Percentiles rank a stretch among this genome's conserved stretches.
phyloP scores from a whole-genome alignment of 2,113 vertebrate species.

The Silurus glanis region DNA sequence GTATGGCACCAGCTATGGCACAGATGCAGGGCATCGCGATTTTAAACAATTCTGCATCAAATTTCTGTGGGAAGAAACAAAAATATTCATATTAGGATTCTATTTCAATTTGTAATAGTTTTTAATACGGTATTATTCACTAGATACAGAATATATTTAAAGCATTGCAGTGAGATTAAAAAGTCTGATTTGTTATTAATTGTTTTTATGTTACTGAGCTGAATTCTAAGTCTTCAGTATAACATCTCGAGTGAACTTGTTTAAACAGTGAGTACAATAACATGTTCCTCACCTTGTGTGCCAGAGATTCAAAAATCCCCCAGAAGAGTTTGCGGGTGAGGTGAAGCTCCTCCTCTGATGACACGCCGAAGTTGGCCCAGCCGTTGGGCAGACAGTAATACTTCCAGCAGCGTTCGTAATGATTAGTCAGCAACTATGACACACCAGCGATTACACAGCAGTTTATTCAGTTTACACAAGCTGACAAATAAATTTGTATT shows the following conservation, averaged over 20 bases:
- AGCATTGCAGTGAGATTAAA: neutral
- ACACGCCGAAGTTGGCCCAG: slow-evolving; percentile 89
- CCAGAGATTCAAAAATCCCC: slow-evolving; percentile 92
- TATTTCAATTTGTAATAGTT: neutral
- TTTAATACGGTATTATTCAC: neutral
- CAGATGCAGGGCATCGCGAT: slow-evolving; percentile 92
- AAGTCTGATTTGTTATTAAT: neutral
- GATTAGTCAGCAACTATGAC: slow-evolving; percentile 87
- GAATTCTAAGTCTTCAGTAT: too few relatives aligned
- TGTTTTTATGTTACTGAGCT: neutral
- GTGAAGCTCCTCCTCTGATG: slow-evolving; percentile 92
- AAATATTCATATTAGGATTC: neutral
- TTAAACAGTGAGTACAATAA: neutral
- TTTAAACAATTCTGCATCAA: slow-evolving; percentile 87
- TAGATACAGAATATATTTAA: neutral
- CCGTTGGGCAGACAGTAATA: slow-evolving; percentile 93
- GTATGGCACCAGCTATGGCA: slow-evolving; percentile 88
- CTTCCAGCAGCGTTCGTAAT: slow-evolving; percentile 95
- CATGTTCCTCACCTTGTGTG: slow-evolving; percentile 79
- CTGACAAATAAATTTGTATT: neutral
- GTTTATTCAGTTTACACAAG: neutral
- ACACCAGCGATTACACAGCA: neutral
- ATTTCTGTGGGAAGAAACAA: slow-evolving; percentile 74
- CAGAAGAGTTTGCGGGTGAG: slow-evolving; percentile 92
- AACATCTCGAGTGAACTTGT: too few relatives aligned